Evolutionary conservation across 2,797 vertebrate species (phyloP).

Genomic region (Discoglossus pictus): DNA sequence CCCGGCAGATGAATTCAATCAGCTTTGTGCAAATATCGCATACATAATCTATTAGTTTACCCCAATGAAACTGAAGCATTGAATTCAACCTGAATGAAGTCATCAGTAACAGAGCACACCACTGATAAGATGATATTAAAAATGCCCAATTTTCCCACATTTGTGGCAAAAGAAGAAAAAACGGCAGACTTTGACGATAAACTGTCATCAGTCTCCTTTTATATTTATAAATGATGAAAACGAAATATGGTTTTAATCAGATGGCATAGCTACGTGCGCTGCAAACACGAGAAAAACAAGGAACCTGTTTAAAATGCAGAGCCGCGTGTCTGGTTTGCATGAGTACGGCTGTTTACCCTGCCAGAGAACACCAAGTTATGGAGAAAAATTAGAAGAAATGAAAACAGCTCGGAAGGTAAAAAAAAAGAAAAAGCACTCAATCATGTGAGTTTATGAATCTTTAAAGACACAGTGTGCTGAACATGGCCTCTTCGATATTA

Average conservation of each 20-base stretch:
- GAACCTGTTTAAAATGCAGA: constrained; percentile 61
- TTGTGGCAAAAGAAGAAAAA: constrained; percentile 60
- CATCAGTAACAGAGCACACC: constrained; percentile 72
- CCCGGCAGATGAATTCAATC: constrained; percentile 79
- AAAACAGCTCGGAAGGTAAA: constrained; percentile 55
- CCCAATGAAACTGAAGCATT: constrained; percentile 72
- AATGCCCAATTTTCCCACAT: constrained; percentile 62
- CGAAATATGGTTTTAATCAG: constrained; percentile 73
- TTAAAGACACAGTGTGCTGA: constrained; percentile 9
- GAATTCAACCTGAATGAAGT: constrained; percentile 78
- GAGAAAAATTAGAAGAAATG: constrained; percentile 52
- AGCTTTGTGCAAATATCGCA: constrained; percentile 73
- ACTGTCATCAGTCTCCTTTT: constrained; percentile 68
- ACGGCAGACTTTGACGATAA: constrained; percentile 63
- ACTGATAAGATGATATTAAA: constrained; percentile 72
- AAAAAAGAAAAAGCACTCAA: constrained; percentile 36
- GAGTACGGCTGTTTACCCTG: constrained; percentile 57
- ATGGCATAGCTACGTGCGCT: constrained; percentile 62
- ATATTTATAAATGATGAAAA: constrained; percentile 67
- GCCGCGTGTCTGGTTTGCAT: constrained; percentile 47
- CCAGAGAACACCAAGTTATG: constrained; percentile 63
- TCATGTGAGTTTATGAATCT: neutral
- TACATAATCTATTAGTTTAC: constrained; percentile 82
- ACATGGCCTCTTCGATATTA: neutral
- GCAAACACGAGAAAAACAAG: constrained; percentile 64